These are phyloP conservation scores for Euclidia mi DNA, from an alignment of 2,888 invertebrate species.

Conservation along the genomic window DNA sequence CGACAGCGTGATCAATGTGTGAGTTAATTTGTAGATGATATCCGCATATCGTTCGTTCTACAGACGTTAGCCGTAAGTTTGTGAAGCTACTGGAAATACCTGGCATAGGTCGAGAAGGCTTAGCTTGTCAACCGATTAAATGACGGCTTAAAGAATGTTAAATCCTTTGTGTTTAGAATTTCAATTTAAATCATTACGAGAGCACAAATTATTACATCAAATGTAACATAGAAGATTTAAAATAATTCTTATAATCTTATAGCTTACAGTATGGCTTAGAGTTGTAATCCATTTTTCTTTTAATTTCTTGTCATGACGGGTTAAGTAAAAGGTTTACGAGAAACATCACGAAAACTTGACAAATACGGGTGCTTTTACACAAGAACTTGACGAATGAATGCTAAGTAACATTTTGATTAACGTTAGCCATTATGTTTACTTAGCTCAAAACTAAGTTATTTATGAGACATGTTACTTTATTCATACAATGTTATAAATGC, in stretches of 20 bases:
- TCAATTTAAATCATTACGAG: not conserved
- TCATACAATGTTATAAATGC: too few relatives aligned
- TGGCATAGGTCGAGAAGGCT: slow-evolving; percentile 14
- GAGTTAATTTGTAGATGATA: slow-evolving; percentile 55
- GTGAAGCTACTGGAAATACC: slow-evolving; percentile 26
- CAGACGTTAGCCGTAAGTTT: slow-evolving; percentile 39
- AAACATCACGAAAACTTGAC: too few relatives aligned
- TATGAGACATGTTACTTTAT: too few relatives aligned
- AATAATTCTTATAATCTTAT: not conserved
- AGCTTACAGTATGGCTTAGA: not conserved
- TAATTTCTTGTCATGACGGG: slow-evolving; percentile 21
- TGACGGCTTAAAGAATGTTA: not conserved
- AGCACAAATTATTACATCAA: too few relatives aligned
- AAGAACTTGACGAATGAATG: too few relatives aligned
- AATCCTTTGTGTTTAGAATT: not conserved
- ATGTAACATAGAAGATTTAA: not conserved
- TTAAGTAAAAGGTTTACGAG: slow-evolving; percentile 16
- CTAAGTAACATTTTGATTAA: too few relatives aligned
- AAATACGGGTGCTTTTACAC: too few relatives aligned
- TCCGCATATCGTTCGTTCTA: slow-evolving; percentile 39
- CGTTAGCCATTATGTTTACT: too few relatives aligned
- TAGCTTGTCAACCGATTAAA: slow-evolving; percentile 12
- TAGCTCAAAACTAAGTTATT: too few relatives aligned
- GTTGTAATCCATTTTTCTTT: slow-evolving; percentile 24
- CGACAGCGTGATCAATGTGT: slow-evolving; percentile 30